Conservation (phyloP, 2,888 invertebrate species). For the Hetaerina titia region DNA sequence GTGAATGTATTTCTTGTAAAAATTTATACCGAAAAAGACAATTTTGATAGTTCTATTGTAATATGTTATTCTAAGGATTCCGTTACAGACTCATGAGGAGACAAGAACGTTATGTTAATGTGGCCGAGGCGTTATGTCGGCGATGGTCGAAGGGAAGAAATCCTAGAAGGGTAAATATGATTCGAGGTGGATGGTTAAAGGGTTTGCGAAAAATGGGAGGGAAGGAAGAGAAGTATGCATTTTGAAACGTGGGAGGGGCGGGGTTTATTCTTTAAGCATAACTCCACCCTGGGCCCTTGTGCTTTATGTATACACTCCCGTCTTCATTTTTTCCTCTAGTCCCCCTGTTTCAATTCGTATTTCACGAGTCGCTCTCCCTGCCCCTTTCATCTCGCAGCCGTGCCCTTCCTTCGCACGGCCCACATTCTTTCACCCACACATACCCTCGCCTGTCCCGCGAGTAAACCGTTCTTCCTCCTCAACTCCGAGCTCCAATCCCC, state of each 20-base stretch:
- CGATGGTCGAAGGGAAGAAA: neutral
- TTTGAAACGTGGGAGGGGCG: neutral
- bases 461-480: too few species aligned
- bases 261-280: neutral
- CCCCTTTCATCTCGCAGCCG: neutral
- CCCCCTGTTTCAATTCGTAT: conserved; percentile 43
- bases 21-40: too few species aligned
- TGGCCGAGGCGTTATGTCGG: neutral
- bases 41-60: too few species aligned
- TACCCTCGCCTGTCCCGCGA: too few species aligned
- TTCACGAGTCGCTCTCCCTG: neutral
- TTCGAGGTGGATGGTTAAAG: neutral
- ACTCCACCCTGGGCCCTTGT: neutral
- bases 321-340: conserved; percentile 47
- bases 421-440: neutral
- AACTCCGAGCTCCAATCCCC: too few species aligned
- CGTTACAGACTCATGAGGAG: too few species aligned
- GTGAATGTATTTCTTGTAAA: too few species aligned
- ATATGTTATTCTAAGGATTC: too few species aligned
- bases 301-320: neutral
- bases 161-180: neutral
- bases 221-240: neutral
- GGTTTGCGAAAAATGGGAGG: neutral
- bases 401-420: neutral
- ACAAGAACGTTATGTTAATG: neutral